These are phyloP conservation scores for Saccostrea glomerata DNA, from an alignment of 1,140 invertebrate species.

Conservation along the genomic window DNA sequence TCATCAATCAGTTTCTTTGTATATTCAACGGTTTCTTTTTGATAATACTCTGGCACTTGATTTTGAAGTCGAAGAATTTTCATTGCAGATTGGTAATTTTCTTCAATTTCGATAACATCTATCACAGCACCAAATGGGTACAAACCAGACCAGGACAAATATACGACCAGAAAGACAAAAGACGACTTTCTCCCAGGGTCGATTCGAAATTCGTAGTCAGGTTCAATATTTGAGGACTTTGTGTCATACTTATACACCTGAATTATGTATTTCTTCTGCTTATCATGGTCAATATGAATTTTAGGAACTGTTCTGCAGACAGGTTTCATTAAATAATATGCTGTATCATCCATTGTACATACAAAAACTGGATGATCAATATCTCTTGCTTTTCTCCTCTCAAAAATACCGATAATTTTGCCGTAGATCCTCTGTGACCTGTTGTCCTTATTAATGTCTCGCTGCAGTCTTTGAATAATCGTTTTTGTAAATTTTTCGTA, in stretches of 20 bases:
- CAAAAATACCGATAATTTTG: conserved; percentile 64
- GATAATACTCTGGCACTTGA: conserved; percentile 48
- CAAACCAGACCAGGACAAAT: conserved; percentile 41
- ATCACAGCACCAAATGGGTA: conserved; percentile 53
- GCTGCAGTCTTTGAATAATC: conserved; percentile 35
- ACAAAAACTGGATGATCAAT: conserved; percentile 62
- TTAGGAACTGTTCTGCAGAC: conserved; percentile 73
- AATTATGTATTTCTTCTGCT: conserved; percentile 39
- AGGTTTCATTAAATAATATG: conserved; percentile 67
- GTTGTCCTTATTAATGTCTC: conserved; percentile 2
- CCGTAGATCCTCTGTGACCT: conserved; percentile 55
- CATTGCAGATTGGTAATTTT: conserved; percentile 29
- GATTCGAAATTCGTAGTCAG: conserved; percentile 39
- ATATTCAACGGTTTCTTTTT: conserved; percentile 25
- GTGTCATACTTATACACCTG: conserved; percentile 53
- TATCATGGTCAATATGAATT: conserved; percentile 63
- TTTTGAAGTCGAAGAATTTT: conserved; percentile 48
- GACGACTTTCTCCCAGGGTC: conserved; percentile 28
- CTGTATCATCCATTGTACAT: conserved; percentile 64
- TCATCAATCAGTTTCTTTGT: conserved; percentile 46
- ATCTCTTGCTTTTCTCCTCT: conserved; percentile 51
- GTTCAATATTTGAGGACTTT: conserved; percentile 25
- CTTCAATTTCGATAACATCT: conserved; percentile 29
- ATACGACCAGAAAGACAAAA: conserved; percentile 49
- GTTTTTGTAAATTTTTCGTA: conserved; percentile 26